These are phyloP conservation scores for Pipra filicauda DNA, from an alignment of 2,113 vertebrate species.

Conservation along the genomic window DNA sequence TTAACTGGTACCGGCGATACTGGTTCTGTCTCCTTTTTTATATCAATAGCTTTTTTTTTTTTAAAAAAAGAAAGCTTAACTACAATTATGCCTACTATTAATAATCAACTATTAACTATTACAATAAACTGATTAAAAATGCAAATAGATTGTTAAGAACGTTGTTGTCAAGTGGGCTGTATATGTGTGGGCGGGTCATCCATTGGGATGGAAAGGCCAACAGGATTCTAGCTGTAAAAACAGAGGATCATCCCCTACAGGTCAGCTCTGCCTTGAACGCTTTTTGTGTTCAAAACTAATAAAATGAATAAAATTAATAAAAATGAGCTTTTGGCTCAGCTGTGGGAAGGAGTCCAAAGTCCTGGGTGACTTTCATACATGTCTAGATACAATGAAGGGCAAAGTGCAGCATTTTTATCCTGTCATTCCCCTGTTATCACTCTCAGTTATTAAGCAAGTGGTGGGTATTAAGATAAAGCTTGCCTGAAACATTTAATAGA, in stretches of 20 bases:
- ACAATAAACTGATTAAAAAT: neutral
- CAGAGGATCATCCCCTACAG: neutral
- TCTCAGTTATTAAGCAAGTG: neutral
- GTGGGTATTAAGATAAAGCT: neutral
- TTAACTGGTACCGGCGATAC: neutral
- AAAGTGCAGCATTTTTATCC: conserved; percentile 7
- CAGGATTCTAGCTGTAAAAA: neutral
- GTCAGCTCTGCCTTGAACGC: neutral
- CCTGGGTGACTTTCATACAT: neutral
- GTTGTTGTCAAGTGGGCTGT: neutral
- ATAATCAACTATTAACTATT: neutral
- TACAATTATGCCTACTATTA: neutral
- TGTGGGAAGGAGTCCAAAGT: conserved; percentile 9
- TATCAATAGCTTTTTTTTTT: neutral
- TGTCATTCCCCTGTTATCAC: neutral
- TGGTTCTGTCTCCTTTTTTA: neutral
- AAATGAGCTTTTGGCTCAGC: neutral
- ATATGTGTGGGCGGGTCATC: neutral
- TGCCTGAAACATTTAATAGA: neutral
- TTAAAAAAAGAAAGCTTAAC: neutral
- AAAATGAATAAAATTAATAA: neutral
- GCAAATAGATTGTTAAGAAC: neutral
- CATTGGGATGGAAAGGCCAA: neutral
- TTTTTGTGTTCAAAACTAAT: neutral
- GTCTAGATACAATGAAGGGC: neutral